Base-by-base conservation (phyloP, 2,888 invertebrate species). In the Andrena trimmerana region DNA sequence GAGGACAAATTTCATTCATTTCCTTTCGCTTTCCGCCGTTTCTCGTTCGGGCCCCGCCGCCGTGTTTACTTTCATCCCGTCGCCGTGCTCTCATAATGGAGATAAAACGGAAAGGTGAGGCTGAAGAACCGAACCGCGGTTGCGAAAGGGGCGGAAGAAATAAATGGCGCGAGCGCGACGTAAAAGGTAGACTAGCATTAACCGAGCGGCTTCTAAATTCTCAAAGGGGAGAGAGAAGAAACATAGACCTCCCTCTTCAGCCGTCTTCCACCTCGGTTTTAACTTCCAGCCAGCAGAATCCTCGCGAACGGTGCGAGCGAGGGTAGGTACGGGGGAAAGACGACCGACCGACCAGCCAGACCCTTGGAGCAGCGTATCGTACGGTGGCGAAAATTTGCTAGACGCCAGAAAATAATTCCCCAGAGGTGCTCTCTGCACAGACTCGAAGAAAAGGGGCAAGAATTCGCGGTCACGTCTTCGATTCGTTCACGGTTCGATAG, bases 391-490 rank as follows among this genome's bases (percentile, higher is more conserved):
- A 8, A 20, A 52, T 20, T 20, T 20, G 8, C 52, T 52, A 20
- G n/a, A 8, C 52, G 8, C n/a, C 52, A 8, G 52, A 20, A 20
- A 8, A 52, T 52, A 52, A 52, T 52, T 20, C 52, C 20, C 52
- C 52, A 7, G n/a, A 52, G 52, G 52, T 20, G 8, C 20, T 52
- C 20, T 8, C 52, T 20, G 20, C 8, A 2, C 54, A 10, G 57
- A 13, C 10, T 24, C 2, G n/a, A 31, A 10, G 2, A 16, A 16
- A 24, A n/a, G 36, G 65, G 54, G 27, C 0, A 13, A 4, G n/a
- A 29, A n/a, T 31, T 67, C 59, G 42, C 48, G 54, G 60, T 52
- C 66, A 69, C 79, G 67, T 78, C 79, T 82, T 84, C 80, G 75
- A 66, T 84, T 86, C 70, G 62, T 78, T 76, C 54, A 36, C 29